A percentile compares a stretch with the other conserved stretches of the same genome.
These are phyloP conservation scores for Bombylius major DNA, from an alignment of 2,888 invertebrate genomes.

Conservation along the genomic window DNA sequence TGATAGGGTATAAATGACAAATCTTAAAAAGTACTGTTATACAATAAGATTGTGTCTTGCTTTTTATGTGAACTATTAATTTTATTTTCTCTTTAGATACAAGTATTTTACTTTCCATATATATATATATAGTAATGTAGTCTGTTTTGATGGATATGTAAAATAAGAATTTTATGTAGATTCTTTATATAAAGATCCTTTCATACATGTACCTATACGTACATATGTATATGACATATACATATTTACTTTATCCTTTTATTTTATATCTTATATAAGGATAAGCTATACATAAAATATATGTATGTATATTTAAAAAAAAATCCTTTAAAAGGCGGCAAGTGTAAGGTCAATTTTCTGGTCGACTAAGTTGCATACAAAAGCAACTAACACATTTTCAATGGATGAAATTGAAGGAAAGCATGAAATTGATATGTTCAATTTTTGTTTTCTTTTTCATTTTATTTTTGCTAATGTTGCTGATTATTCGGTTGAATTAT, in stretches of 20 bases:
- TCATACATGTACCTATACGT: too few relatives aligned
- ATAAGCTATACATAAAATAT: background rate
- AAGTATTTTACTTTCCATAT: background rate
- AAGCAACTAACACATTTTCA: background rate
- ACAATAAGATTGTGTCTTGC: background rate
- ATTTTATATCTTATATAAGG: background rate
- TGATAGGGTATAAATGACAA: background rate
- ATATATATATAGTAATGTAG: too few relatives aligned
- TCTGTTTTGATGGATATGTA: too few relatives aligned
- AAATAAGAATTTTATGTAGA: too few relatives aligned
- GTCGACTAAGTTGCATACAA: constrained; percentile 21
- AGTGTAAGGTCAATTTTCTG: constrained; percentile 23
- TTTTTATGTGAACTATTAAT: background rate
- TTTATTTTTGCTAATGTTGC: too few relatives aligned
- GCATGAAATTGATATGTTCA: background rate
- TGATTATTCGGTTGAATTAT: too few relatives aligned
- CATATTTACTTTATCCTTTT: too few relatives aligned
- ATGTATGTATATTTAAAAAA: too few relatives aligned
- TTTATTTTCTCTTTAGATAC: background rate
- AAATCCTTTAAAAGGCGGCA: background rate
- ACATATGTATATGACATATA: too few relatives aligned
- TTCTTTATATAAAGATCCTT: too few relatives aligned
- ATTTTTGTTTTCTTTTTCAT: too few relatives aligned
- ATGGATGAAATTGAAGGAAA: background rate
- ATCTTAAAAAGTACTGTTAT: too few relatives aligned